Percentiles rank a stretch among this genome's conserved stretches.
These are phyloP conservation scores for Aptenodytes forsteri DNA, from an alignment of 2,113 vertebrate species.

Conservation along the genomic window DNA sequence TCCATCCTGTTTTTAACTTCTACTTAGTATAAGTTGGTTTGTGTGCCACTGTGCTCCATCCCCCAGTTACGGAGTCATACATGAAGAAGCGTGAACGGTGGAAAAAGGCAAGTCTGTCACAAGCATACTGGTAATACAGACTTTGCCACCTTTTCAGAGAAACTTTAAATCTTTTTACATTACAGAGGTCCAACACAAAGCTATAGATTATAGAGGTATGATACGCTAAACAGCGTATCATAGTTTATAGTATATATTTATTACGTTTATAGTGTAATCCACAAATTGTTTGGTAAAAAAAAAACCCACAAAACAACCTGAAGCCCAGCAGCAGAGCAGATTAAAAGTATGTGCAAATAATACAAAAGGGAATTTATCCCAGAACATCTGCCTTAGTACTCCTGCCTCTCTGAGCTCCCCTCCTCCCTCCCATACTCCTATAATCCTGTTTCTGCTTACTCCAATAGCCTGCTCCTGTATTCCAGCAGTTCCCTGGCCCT, in stretches of 20 bases:
- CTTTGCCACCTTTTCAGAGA: background rate
- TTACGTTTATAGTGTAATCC: background rate
- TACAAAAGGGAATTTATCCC: background rate
- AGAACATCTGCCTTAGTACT: background rate
- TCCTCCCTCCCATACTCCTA: background rate
- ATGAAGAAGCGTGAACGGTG: background rate
- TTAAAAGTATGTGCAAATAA: background rate
- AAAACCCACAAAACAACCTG: background rate
- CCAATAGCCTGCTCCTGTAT: background rate
- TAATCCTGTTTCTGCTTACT: background rate
- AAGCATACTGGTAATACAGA: background rate
- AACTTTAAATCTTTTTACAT: background rate
- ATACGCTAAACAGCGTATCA: background rate
- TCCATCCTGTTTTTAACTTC: background rate
- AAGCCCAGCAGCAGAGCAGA: background rate
- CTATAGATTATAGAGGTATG: background rate
- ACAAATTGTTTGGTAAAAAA: background rate
- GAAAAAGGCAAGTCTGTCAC: background rate
- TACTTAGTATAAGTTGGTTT: background rate
- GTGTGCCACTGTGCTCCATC: background rate
- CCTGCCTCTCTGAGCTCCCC: background rate
- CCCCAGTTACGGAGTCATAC: background rate
- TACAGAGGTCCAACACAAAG: background rate
- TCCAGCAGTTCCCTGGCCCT: background rate
- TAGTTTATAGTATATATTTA: no score